phyloP scores from a whole-genome alignment of 2,797 vertebrate species.

The Erpetoichthys calabaricus region DNA sequence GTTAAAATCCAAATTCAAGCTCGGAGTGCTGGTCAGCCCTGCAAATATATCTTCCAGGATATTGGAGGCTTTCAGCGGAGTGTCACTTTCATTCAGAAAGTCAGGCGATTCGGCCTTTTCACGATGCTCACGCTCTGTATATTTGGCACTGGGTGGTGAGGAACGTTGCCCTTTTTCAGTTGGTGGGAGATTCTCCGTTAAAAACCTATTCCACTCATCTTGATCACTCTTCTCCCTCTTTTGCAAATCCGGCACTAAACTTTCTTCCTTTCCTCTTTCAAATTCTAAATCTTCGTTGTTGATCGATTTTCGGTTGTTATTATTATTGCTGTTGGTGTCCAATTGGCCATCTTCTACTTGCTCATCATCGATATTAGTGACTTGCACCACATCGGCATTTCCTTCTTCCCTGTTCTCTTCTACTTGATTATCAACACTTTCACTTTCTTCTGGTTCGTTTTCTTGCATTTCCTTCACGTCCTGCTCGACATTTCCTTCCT shows the following conservation, averaged over 20 bases:
- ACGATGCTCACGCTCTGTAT: not conserved
- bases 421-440: conserved; percentile 23
- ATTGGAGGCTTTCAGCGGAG: conserved; percentile 30
- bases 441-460: conserved; percentile 30
- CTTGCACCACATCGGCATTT: conserved; percentile 37
- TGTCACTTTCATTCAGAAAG: conserved; percentile 13
- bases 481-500: conserved; percentile 23
- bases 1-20: conserved; percentile 34
- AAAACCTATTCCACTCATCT: conserved; percentile 27
- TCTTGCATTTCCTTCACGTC: conserved; percentile 29
- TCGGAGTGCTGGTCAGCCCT: conserved; percentile 35
- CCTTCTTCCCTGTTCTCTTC: conserved; percentile 27
- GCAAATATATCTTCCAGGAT: conserved; percentile 55
- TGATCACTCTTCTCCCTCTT: not conserved
- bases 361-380: conserved; percentile 53
- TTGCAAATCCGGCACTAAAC: not conserved
- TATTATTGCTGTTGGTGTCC: conserved; percentile 62
- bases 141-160: conserved; percentile 42
- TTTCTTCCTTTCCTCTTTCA: not conserved
- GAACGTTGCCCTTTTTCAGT: conserved; percentile 37
- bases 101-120: no score
- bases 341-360: conserved; percentile 23
- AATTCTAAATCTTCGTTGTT: conserved; percentile 18
- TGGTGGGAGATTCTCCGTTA: conserved; percentile 32
- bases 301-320: conserved; percentile 32